phyloP scores from a whole-genome alignment of 1,140 invertebrate species.

The Ceratitis capitata region DNA sequence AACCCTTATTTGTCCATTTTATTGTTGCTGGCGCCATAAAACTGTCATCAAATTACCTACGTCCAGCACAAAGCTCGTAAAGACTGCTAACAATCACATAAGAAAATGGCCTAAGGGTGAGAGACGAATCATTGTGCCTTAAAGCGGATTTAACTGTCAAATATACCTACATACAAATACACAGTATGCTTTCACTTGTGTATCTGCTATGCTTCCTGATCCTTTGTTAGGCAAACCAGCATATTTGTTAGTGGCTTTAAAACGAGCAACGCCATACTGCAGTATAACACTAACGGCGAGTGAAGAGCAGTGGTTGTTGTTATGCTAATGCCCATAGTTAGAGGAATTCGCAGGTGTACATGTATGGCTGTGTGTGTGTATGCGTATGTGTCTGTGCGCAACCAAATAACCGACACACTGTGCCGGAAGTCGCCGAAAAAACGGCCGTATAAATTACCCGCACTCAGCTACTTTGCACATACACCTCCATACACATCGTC shows the following conservation, averaged over 20 bases:
- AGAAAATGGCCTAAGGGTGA: not conserved
- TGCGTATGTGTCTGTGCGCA: not conserved
- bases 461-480: not conserved
- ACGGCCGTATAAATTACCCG: conserved; percentile 43
- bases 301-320: not conserved
- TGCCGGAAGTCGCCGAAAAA: conserved; percentile 43
- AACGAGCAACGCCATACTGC: conserved; percentile 3
- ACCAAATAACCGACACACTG: conserved; percentile 23
- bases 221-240: conserved; percentile 10
- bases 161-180: not conserved
- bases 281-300: not conserved
- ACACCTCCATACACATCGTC: not conserved
- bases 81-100: conserved; percentile 9
- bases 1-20: conserved; percentile 46
- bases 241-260: conserved; percentile 14
- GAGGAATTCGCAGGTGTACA: not conserved
- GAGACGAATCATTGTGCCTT: not conserved
- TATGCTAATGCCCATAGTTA: not conserved
- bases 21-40: conserved; percentile 43
- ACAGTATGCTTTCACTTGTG: not conserved
- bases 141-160: not conserved
- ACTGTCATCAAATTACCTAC: conserved; percentile 42
- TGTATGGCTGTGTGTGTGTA: not conserved
- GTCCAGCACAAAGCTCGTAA: conserved; percentile 25
- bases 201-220: not conserved